A percentile compares a stretch with the other conserved stretches of the same genome.
Evolutionary conservation across 2,888 invertebrate species (phyloP).

Genomic region (Plagodis dolabraria): DNA sequence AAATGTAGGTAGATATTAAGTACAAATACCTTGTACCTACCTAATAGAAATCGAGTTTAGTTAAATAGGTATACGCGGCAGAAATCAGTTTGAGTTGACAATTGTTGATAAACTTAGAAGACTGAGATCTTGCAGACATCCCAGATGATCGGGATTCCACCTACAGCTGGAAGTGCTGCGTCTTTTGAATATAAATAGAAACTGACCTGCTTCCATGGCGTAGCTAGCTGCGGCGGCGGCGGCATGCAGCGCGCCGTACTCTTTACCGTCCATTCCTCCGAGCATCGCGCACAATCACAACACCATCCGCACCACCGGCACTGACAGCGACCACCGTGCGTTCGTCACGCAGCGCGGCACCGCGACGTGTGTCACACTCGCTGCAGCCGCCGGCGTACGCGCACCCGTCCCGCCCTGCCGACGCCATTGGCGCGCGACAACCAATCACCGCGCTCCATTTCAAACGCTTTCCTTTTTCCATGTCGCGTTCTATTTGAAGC

Average conservation of each 20-base stretch:
- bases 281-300: conserved; percentile 70
- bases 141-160: too few relatives aligned
- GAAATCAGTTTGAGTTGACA: too few relatives aligned
- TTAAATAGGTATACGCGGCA: too few relatives aligned
- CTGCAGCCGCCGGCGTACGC: conserved; percentile 54
- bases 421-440: conserved; percentile 75
- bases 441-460: conserved; percentile 83
- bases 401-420: conserved; percentile 58
- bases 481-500: conserved; percentile 82
- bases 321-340: conserved; percentile 39
- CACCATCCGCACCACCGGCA: conserved; percentile 37
- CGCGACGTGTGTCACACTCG: conserved; percentile 49
- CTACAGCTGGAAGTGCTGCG: neutral
- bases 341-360: conserved; percentile 53
- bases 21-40: too few relatives aligned
- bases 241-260: conserved; percentile 81
- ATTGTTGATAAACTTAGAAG: too few relatives aligned
- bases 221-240: conserved; percentile 76
- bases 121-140: too few relatives aligned
- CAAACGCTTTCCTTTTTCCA: conserved; percentile 79
- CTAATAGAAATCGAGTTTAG: too few relatives aligned
- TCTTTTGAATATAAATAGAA: neutral
- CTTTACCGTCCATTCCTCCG: conserved; percentile 81
- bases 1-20: too few relatives aligned
- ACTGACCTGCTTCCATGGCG: conserved; percentile 73